Conservation (phyloP, 2,797 vertebrate genomes). For the Sphenopsis melanotis region DNA sequence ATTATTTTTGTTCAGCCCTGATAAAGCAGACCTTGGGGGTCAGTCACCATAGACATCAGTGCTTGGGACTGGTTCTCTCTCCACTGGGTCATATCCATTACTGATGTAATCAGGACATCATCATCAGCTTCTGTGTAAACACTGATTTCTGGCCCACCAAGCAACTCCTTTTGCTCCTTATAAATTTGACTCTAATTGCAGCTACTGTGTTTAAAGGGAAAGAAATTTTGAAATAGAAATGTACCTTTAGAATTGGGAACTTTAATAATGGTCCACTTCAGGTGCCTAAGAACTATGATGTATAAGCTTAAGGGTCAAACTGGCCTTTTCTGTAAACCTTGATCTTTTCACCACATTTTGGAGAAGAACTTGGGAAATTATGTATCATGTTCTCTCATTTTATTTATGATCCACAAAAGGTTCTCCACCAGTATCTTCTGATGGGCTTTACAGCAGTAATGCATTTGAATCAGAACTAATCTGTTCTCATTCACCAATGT, state of each 20-base stretch:
- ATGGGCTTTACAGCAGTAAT: neutral
- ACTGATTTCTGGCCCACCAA: neutral
- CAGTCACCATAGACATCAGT: neutral
- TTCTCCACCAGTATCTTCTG: neutral
- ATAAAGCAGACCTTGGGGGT: neutral
- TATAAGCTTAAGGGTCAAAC: neutral
- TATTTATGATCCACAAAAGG: neutral
- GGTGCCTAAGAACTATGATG: rapidly evolving
- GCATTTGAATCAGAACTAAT: neutral
- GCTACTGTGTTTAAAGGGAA: neutral
- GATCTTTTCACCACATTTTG: neutral
- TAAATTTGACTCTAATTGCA: neutral
- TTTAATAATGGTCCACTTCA: neutral
- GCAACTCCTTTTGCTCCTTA: neutral
- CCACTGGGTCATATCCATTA: neutral
- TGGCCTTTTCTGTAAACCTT: neutral
- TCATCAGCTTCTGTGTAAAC: neutral
- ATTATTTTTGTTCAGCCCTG: neutral
- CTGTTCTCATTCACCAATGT: neutral
- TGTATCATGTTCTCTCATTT: neutral
- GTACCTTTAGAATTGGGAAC: neutral
- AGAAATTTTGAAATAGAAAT: neutral
- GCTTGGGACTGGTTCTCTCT: neutral
- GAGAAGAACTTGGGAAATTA: neutral
- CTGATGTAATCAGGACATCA: neutral